Percentiles rank a stretch among this genome's conserved stretches.
phyloP scores from a whole-genome alignment of 1,140 invertebrate genomes.

The Rhagoletis zephyria region DNA sequence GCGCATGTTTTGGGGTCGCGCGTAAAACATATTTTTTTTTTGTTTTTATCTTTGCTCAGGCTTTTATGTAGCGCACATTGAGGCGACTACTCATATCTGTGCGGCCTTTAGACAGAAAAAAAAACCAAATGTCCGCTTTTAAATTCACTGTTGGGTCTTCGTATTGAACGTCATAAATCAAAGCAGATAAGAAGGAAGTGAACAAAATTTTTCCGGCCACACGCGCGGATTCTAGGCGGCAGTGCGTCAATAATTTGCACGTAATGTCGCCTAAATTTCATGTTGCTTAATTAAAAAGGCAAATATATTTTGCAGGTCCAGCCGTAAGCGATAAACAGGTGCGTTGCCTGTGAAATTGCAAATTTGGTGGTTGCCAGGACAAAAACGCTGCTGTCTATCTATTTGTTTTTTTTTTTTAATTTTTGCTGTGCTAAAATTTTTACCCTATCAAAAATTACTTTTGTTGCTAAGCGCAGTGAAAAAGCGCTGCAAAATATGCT shows the following conservation, averaged over 20 bases:
- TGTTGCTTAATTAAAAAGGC: conserved; percentile 37
- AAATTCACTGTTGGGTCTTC: neutral
- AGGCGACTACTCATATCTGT: neutral
- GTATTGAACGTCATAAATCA: neutral
- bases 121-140: neutral
- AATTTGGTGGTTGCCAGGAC: too few relatives aligned
- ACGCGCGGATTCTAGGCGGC: too few relatives aligned
- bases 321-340: neutral
- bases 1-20: neutral
- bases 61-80: neutral
- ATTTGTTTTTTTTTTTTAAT: too few relatives aligned
- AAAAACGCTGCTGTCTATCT: too few relatives aligned
- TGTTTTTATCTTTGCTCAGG: too few relatives aligned
- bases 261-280: conserved; percentile 33
- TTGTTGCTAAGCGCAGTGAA: neutral
- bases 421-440: too few relatives aligned
- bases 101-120: neutral
- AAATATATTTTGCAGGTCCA: neutral
- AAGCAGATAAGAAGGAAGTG: neutral
- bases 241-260: neutral
- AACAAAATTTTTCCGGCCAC: neutral
- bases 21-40: neutral
- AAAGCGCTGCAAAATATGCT: neutral
- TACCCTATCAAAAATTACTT: too few relatives aligned
- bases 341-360: neutral